Percentiles rank a stretch among this genome's conserved stretches.
These are phyloP conservation scores for Rosalia funebris DNA, from an alignment of 2,888 invertebrate genomes.

Conservation along the genomic window DNA sequence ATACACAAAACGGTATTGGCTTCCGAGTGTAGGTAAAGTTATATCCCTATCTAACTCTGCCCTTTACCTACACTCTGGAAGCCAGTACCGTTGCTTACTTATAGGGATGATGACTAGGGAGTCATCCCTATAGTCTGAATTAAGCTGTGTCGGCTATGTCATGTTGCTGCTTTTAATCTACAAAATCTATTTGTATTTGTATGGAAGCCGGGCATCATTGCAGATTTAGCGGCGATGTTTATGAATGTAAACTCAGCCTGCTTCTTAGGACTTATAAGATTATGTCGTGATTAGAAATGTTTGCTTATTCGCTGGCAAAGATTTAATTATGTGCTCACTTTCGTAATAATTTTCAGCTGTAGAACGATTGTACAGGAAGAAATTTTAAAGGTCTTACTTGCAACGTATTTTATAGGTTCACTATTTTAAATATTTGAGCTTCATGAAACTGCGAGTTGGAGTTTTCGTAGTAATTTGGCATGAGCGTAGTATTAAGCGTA, in stretches of 20 bases:
- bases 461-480: not conserved
- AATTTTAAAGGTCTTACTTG: not conserved
- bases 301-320: slow-evolving; percentile 25
- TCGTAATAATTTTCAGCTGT: slow-evolving; percentile 11
- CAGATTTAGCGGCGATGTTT: slow-evolving; percentile 26
- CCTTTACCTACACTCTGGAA: too few relatives aligned
- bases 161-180: slow-evolving; percentile 13
- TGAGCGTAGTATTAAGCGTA: too few relatives aligned
- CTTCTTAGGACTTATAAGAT: slow-evolving; percentile 24
- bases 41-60: too few relatives aligned
- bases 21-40: too few relatives aligned
- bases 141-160: slow-evolving; percentile 10
- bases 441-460: not conserved
- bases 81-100: too few relatives aligned
- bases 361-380: not conserved
- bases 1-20: too few relatives aligned
- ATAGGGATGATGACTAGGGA: too few relatives aligned
- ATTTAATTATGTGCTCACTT: slow-evolving; percentile 26
- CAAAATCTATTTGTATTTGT: slow-evolving; percentile 21
- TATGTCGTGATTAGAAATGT: slow-evolving; percentile 24
- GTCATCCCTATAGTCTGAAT: too few relatives aligned
- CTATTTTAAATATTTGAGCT: not conserved
- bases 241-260: slow-evolving; percentile 28
- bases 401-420: not conserved
- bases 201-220: slow-evolving; percentile 21